Evolutionary conservation across 2,797 vertebrate genomes (phyloP).

Genomic region (Tapera naevia): DNA sequence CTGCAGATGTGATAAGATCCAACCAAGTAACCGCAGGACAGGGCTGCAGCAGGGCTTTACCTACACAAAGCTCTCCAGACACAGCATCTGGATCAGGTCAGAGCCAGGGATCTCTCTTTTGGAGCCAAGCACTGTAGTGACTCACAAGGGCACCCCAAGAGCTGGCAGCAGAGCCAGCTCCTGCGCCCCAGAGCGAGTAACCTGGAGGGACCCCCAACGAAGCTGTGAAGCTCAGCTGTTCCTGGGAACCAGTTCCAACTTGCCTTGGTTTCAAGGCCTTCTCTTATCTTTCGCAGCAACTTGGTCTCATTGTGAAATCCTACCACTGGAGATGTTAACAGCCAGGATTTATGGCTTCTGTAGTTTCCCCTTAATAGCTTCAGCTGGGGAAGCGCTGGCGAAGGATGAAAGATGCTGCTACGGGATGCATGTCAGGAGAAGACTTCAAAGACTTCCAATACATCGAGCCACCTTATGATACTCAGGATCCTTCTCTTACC

Average conservation of each 20-base stretch:
- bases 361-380: constrained; percentile 74
- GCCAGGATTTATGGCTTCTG: constrained; percentile 50
- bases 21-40: not conserved
- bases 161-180: not conserved
- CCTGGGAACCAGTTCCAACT: constrained; percentile 20
- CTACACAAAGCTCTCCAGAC: not conserved
- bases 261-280: constrained; percentile 70
- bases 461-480: constrained; percentile 41
- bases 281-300: constrained; percentile 66
- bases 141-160: not conserved
- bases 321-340: constrained; percentile 44
- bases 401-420: constrained; percentile 76
- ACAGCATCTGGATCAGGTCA: not conserved
- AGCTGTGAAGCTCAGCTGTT: constrained; percentile 44
- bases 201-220: constrained; percentile 52
- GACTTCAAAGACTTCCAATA: constrained; percentile 79
- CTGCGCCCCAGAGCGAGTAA: not conserved
- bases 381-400: constrained; percentile 74
- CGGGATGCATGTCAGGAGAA: constrained; percentile 75
- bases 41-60: not conserved
- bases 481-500: constrained; percentile 30
- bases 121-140: not conserved
- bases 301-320: constrained; percentile 51
- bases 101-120: not conserved
- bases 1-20: accelerated